Percentiles rank a stretch among this genome's conserved stretches.
phyloP scores from a whole-genome alignment of 2,113 vertebrate genomes.

The Perca flavescens region DNA sequence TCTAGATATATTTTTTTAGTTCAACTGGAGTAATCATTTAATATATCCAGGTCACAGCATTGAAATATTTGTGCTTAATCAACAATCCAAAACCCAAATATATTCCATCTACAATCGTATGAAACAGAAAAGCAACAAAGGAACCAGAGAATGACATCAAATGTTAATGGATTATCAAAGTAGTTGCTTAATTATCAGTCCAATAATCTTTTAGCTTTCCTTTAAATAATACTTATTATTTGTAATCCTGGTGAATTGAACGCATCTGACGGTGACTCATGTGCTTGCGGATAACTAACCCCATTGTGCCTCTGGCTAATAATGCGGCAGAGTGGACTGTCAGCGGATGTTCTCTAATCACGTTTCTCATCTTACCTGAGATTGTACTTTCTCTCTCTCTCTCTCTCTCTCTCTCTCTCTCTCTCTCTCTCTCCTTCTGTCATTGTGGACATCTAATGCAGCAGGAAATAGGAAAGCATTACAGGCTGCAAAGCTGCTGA shows the following conservation, averaged over 20 bases:
- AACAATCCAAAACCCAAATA: too few relatives aligned
- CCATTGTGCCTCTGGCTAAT: background rate
- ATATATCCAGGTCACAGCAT: too few relatives aligned
- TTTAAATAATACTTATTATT: background rate
- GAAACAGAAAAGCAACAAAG: background rate
- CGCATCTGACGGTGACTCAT: background rate
- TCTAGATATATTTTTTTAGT: too few relatives aligned
- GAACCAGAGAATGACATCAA: background rate
- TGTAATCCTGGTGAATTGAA: background rate
- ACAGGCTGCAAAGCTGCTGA: slow-evolving; percentile 14
- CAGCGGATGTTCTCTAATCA: background rate
- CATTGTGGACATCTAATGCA: slow-evolving; percentile 12
- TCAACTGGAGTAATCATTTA: too few relatives aligned
- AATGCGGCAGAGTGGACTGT: background rate
- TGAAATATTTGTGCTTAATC: background rate
- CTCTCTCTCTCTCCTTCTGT: background rate
- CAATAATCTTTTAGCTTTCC: background rate
- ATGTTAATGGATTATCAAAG: background rate
- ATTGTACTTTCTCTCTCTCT: background rate
- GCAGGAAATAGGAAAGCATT: slow-evolving; percentile 31
- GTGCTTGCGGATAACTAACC: background rate
- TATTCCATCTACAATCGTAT: background rate
- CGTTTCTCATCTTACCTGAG: slow-evolving; percentile 10
- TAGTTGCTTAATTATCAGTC: background rate
- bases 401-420: background rate